phyloP scores from a whole-genome alignment of 2,797 vertebrate species.

The Synaphobranchus kaupii region DNA sequence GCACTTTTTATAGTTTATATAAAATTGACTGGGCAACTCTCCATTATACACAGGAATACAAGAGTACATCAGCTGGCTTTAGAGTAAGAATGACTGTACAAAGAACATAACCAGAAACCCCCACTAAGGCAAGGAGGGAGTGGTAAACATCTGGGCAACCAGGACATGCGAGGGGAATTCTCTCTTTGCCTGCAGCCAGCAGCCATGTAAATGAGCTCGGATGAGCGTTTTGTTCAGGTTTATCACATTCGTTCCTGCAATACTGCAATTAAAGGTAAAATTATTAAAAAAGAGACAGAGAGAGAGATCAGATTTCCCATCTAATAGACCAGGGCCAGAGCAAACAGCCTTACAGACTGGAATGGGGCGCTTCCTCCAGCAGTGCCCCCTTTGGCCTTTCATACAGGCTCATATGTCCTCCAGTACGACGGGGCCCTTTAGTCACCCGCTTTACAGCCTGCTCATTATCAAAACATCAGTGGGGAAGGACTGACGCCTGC shows the following conservation, averaged over 20 bases:
- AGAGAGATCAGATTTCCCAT: slow-evolving; percentile 2
- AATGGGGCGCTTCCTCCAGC: not conserved
- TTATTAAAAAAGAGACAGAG: not conserved
- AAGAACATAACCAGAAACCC: not conserved
- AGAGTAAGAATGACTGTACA: not conserved
- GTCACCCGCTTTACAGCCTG: not conserved
- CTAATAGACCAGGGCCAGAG: not conserved
- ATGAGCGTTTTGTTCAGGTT: not conserved
- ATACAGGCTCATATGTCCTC: not conserved
- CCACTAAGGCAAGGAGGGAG: slow-evolving; percentile 1
- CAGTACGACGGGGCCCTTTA: not conserved
- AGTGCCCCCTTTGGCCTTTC: not conserved
- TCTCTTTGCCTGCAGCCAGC: not conserved
- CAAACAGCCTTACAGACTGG: not conserved
- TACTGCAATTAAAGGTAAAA: not conserved
- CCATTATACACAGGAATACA: not conserved
- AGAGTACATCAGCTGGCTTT: not conserved
- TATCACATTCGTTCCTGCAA: not conserved
- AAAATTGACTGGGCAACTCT: slow-evolving; percentile 21
- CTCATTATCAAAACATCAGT: not conserved
- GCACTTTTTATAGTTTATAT: slow-evolving; percentile 32
- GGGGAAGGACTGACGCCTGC: not conserved
- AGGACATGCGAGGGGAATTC: not conserved
- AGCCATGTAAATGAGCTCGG: not conserved
- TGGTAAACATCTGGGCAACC: not conserved